Evolutionary conservation across 2,888 invertebrate genomes (phyloP).

Genomic region (Phortica magna): DNA sequence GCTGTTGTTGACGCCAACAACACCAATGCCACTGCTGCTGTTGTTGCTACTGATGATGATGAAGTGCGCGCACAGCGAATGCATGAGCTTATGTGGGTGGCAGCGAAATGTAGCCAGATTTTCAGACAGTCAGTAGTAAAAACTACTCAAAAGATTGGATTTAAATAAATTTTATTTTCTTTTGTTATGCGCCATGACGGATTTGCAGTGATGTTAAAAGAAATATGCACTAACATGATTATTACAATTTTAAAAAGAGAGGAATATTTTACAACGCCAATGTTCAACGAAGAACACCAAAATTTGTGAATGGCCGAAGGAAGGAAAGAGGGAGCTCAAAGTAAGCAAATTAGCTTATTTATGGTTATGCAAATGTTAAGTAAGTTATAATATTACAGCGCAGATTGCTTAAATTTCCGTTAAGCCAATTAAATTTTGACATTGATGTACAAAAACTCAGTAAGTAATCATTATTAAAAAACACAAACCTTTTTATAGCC

Average conservation of each 20-base stretch:
- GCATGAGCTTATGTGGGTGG: neutral
- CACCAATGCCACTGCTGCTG: neutral
- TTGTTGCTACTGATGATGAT: constrained; percentile 12
- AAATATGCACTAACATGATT: neutral
- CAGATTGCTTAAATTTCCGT: too few species aligned
- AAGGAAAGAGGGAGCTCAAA: too few species aligned
- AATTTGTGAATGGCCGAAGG: too few species aligned
- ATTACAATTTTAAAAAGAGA: neutral
- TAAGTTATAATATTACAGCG: too few species aligned
- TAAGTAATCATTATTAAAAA: too few species aligned
- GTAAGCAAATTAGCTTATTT: too few species aligned
- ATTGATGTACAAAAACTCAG: too few species aligned
- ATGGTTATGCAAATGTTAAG: too few species aligned
- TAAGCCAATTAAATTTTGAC: too few species aligned
- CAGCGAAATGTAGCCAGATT: neutral
- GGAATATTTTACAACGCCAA: neutral
- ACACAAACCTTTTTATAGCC: too few species aligned
- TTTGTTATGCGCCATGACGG: constrained; percentile 46
- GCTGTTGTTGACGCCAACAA: neutral
- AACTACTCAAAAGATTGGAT: constrained; percentile 45
- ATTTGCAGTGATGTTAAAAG: neutral
- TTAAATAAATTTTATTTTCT: constrained; percentile 63
- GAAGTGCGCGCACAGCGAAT: constrained; percentile 9
- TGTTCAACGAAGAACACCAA: neutral
- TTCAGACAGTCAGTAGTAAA: constrained; percentile 14